Evolutionary conservation across 64 coral and sea anemone species (phyloP).

Genomic region (Anthopleura sola): DNA sequence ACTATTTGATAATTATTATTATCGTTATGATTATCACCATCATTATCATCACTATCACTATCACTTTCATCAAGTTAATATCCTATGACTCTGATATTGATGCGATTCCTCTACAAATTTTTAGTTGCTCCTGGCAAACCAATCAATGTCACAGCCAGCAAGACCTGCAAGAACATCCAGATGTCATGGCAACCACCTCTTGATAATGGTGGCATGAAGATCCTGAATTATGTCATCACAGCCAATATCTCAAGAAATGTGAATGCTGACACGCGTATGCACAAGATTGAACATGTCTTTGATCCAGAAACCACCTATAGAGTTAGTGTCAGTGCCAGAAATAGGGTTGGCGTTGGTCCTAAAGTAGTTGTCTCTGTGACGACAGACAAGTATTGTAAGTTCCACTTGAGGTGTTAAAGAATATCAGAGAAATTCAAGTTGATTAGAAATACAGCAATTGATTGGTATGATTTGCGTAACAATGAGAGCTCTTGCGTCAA

Average conservation of each 20-base stretch:
- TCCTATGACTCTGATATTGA: neutral
- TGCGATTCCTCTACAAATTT: neutral
- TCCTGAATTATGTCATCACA: conserved; percentile 9
- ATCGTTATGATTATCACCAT: too few relatives aligned
- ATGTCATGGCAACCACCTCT: conserved; percentile 5
- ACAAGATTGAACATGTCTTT: neutral
- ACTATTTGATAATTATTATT: too few relatives aligned
- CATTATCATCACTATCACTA: too few relatives aligned
- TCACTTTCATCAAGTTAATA: neutral
- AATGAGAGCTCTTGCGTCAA: too few relatives aligned
- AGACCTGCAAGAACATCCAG: neutral
- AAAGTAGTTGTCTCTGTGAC: neutral
- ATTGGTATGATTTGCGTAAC: too few relatives aligned
- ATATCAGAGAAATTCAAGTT: too few relatives aligned
- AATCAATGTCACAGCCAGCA: neutral
- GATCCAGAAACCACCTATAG: conserved; percentile 9
- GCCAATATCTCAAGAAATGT: neutral
- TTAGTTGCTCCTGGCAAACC: conserved; percentile 18
- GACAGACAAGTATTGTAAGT: conserved; percentile 57
- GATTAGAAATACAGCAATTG: too few relatives aligned
- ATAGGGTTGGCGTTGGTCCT: neutral
- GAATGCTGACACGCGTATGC: neutral
- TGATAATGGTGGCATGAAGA: neutral
- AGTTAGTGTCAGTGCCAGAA: neutral
- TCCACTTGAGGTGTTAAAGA: neutral